Conservation (phyloP, 2,113 vertebrate genomes). For the Solenodon paradoxus region DNA sequence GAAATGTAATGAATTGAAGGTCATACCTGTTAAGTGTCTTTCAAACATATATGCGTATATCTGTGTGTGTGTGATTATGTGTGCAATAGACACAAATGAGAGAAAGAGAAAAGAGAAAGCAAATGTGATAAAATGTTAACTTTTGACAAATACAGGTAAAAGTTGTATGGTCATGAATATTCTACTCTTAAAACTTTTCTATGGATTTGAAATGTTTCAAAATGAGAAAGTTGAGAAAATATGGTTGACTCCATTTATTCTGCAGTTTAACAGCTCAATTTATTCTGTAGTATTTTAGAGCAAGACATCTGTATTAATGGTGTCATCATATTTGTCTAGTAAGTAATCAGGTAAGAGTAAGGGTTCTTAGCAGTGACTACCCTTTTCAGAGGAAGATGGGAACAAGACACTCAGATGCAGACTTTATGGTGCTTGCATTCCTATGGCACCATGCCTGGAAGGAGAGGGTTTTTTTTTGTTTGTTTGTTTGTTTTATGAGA, state of each 20-base stretch:
- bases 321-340: not conserved
- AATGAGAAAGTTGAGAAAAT: not conserved
- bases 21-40: not conserved
- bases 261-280: not conserved
- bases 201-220: not conserved
- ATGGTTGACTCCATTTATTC: not conserved
- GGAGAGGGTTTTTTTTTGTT: too few relatives aligned
- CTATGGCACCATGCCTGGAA: not conserved
- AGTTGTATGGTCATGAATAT: not conserved
- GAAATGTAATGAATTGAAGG: not conserved
- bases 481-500: not conserved
- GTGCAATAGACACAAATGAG: not conserved
- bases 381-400: not conserved
- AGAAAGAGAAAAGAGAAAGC: not conserved
- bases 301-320: not conserved
- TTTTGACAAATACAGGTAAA: not conserved
- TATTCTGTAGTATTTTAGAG: not conserved
- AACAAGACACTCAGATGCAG: not conserved
- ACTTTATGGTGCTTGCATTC: not conserved
- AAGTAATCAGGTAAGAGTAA: not conserved
- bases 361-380: not conserved
- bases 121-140: not conserved
- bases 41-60: not conserved
- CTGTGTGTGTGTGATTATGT: not conserved
- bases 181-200: not conserved